Evolutionary conservation across 2,113 vertebrate genomes (phyloP).

Genomic region (Dicaeum eximium): DNA sequence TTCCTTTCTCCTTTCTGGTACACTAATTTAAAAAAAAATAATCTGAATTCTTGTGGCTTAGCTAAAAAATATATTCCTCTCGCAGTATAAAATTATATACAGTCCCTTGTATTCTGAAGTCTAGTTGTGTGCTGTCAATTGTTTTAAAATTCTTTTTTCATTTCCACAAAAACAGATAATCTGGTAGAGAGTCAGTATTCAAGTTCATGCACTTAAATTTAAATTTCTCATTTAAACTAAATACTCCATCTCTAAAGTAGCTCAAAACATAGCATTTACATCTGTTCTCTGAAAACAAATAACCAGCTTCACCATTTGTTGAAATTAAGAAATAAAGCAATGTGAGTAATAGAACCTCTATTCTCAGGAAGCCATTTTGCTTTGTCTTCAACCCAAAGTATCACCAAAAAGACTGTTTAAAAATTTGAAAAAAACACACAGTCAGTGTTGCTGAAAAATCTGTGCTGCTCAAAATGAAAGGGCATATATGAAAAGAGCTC

Average conservation of each 20-base stretch:
- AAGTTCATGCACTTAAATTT: not conserved
- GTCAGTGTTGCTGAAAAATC: not conserved
- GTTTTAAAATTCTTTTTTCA: not conserved
- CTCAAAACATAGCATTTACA: not conserved
- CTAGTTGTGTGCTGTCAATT: not conserved
- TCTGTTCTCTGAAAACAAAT: not conserved
- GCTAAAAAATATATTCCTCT: not conserved
- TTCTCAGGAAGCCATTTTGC: not conserved
- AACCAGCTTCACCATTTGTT: not conserved
- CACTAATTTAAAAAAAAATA: not conserved
- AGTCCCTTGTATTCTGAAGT: not conserved
- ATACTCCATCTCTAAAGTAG: not conserved
- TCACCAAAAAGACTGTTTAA: not conserved
- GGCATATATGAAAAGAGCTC: not conserved
- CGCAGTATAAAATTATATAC: not conserved
- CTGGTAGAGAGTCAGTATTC: not conserved
- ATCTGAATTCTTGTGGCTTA: not conserved
- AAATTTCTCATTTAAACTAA: not conserved
- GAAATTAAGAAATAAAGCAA: not conserved
- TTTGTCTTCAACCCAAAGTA: not conserved
- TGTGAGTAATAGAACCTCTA: not conserved
- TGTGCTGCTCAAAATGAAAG: not conserved
- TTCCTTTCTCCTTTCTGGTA: not conserved
- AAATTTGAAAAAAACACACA: not conserved
- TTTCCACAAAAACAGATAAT: not conserved